Base-by-base conservation (phyloP, 2,888 invertebrate species). In the Philereme vetulata region DNA sequence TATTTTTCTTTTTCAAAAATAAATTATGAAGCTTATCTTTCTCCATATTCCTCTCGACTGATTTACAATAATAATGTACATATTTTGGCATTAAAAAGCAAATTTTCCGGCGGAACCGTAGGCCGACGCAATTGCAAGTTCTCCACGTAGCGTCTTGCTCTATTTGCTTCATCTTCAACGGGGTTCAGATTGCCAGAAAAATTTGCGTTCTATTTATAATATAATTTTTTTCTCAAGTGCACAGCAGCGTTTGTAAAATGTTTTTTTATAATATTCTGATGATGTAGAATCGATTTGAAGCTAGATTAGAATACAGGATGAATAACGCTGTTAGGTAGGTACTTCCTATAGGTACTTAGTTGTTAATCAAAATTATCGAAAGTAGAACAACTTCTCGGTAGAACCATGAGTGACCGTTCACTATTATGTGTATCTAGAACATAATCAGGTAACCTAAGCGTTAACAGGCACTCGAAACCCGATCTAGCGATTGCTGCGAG, bases 91-190 rank as follows among this genome's bases (percentile, higher is more conserved):
- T 76, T 75, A 68, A 69, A 67, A 70, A 63, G 71, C 69, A 79
- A 76, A 76, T 80, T 80, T 81, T 77, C 75, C 77, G 75, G 75
- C 71, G 75, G 76, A 79, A 77, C 74, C 77, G 76, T 77, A 77
- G 81, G 81, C 81, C 80, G 78, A 76, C 68, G 81, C 84, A 80
- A 80, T 80, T 75, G 78, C 74, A 76, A 59, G 64, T 74, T 62
- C 78, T 73, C 77, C 68, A 67, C 70, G 72, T 74, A 62, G 75
- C 74, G 77, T 74, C 78, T 80, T 77, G 76, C 78, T 85, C 82
- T 85, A 84, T 87, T 86, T 85, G 81, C 81, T 81, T 84, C 80
- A 82, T 83, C 85, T 83, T 77, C 74, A 80, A 80, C 81, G 75
- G 80, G 78, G 81, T 77, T 81, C 80, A 78, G 76, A 86, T 83